Conservation (phyloP, 1,140 invertebrate species). For the Drosophila rhopaloa region DNA sequence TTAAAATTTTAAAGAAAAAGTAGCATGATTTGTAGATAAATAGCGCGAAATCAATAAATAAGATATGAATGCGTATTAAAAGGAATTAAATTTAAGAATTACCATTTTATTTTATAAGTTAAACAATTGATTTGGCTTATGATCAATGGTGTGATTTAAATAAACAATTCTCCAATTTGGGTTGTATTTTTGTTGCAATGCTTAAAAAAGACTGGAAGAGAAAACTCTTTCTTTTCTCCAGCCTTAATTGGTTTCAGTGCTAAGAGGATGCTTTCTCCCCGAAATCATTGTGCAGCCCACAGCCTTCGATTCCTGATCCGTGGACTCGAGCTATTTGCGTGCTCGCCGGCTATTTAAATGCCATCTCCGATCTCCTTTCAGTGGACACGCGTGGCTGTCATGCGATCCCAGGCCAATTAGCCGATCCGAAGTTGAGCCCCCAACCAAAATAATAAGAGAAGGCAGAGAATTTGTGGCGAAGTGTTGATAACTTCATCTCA, state of each 20-base stretch:
- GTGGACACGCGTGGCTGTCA: constrained; percentile 56
- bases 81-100: no score
- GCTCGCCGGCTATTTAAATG: constrained; percentile 67
- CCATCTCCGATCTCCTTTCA: constrained; percentile 40
- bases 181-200: no score
- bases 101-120: no score
- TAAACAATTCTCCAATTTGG: no score
- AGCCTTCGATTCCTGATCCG: constrained; percentile 14
- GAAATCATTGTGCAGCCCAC: not conserved
- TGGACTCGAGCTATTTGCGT: constrained; percentile 60
- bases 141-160: no score
- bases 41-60: no score
- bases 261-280: constrained; percentile 30
- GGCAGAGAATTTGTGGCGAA: constrained; percentile 43
- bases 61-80: no score
- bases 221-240: not conserved
- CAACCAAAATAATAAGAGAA: constrained; percentile 20
- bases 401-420: constrained; percentile 45
- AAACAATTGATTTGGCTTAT: no score
- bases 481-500: constrained; percentile 80
- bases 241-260: constrained; percentile 7
- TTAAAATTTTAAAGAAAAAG: no score
- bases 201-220: not conserved
- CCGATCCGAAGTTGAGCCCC: constrained; percentile 3
- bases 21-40: no score